These are phyloP conservation scores for Lepas anatifera DNA, from an alignment of 2,888 invertebrate species.

Conservation along the genomic window DNA sequence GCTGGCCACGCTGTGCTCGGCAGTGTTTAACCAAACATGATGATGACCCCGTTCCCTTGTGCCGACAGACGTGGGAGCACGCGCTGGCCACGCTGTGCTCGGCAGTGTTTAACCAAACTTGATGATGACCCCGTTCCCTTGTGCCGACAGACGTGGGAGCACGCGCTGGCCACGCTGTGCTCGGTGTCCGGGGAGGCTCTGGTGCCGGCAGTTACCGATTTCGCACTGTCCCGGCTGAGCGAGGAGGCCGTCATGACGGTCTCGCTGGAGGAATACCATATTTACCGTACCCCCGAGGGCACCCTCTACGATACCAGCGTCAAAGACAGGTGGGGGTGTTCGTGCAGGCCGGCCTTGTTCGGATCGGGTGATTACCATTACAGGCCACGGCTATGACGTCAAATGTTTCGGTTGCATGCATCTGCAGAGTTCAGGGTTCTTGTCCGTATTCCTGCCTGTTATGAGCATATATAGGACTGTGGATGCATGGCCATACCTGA, in stretches of 20 bases:
- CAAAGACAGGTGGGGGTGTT: conserved; percentile 44
- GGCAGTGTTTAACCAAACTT: no score
- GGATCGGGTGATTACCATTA: no score
- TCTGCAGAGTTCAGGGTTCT: no score
- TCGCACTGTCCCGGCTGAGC: conserved; percentile 36
- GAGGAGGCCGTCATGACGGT: conserved; percentile 55
- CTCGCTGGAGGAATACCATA: conserved; percentile 65
- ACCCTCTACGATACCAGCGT: conserved; percentile 82
- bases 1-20: not conserved
- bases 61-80: no score
- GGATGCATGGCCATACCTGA: no score
- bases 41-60: not conserved
- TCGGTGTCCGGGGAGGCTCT: conserved; percentile 19
- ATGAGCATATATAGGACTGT: no score
- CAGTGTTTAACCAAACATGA: no score
- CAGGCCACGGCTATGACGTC: no score
- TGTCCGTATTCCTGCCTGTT: no score
- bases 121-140: not conserved
- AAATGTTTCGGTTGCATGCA: no score
- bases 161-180: conserved; percentile 21
- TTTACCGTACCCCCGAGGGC: conserved; percentile 72
- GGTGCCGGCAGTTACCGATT: conserved; percentile 17
- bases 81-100: conserved; percentile 21
- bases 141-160: not conserved
- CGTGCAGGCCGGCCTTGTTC: no score